phyloP scores from a whole-genome alignment of 1,140 invertebrate species.

The Hyposmocoma kahamanoa region DNA sequence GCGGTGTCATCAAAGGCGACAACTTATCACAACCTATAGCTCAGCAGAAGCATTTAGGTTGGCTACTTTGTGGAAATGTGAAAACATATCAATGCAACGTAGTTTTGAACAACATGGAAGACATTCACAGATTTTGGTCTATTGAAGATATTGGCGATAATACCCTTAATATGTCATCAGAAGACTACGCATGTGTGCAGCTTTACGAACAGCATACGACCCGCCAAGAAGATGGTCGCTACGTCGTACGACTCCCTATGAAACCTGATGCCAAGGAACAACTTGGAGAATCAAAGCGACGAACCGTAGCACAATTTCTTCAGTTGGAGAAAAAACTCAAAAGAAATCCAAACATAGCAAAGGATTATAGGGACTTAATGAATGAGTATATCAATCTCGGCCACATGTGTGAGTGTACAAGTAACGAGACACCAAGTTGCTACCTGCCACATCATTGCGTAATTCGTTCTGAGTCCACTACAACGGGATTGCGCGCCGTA shows the following conservation, averaged over 20 bases:
- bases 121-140: not conserved
- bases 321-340: not conserved
- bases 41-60: not conserved
- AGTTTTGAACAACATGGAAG: not conserved
- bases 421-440: not conserved
- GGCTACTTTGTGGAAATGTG: not conserved
- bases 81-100: constrained; percentile 1
- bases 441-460: constrained; percentile 1
- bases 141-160: not conserved
- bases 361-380: not conserved
- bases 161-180: not conserved
- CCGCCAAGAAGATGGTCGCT: not conserved
- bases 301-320: constrained; percentile 1
- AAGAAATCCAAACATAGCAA: not conserved
- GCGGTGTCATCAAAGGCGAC: not conserved
- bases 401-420: constrained; percentile 1
- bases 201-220: not conserved
- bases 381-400: not conserved
- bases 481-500: not conserved
- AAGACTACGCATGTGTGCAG: not conserved
- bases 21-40: not conserved
- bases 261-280: not conserved
- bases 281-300: not conserved
- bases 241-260: not conserved
- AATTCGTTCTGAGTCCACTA: not conserved